These are phyloP conservation scores for Stomatorhinus walkeri DNA, from an alignment of 2,797 vertebrate genomes.

Conservation along the genomic window DNA sequence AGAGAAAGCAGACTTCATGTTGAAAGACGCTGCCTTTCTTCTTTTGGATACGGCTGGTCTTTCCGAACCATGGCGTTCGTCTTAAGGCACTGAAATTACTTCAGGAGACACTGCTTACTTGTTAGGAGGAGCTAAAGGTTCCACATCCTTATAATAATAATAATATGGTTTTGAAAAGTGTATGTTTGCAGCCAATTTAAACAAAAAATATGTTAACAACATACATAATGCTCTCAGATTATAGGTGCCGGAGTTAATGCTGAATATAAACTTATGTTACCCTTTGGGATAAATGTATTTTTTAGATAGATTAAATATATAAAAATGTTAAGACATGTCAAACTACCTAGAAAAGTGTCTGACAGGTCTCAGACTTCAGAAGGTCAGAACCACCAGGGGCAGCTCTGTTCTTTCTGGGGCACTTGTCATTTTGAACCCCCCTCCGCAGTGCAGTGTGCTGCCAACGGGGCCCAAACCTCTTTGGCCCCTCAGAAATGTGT, in stretches of 20 bases:
- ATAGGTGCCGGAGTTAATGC: neutral
- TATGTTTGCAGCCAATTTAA: neutral
- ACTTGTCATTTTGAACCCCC: neutral
- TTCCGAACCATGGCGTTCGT: neutral
- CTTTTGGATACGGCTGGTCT: neutral
- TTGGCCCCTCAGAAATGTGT: neutral
- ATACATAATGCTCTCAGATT: neutral
- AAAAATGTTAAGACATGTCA: neutral
- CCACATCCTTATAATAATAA: neutral
- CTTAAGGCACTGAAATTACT: neutral
- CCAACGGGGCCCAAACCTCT: neutral
- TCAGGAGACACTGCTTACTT: neutral
- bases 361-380: neutral
- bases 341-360: neutral
- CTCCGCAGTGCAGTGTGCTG: neutral
- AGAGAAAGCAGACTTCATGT: constrained; percentile 1
- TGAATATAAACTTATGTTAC: neutral
- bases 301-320: neutral
- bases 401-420: neutral
- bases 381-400: neutral
- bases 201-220: neutral
- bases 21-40: neutral
- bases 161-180: neutral
- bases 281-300: neutral
- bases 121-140: neutral